phyloP scores from a whole-genome alignment of 2,888 invertebrate species.

The Quadroppia sp. region DNA sequence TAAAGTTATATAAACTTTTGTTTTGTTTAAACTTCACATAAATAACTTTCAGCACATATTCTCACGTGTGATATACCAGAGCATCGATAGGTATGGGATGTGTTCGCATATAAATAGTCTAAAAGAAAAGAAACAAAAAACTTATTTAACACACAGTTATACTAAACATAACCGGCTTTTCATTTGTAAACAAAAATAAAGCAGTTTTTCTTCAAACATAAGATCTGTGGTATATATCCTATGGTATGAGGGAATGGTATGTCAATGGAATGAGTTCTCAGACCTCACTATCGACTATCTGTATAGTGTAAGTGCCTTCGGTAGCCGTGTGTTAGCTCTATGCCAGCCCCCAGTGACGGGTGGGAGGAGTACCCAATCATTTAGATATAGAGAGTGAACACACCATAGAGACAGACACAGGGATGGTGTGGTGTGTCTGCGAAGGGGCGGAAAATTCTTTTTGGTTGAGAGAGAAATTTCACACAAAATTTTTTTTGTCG shows the following conservation, averaged over 20 bases:
- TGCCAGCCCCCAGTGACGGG: conserved; percentile 28
- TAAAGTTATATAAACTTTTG: conserved; percentile 15
- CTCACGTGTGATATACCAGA: not conserved
- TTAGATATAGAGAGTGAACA: not conserved
- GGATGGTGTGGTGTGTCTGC: not conserved
- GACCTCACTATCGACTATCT: not conserved
- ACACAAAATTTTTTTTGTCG: not conserved
- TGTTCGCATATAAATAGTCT: not conserved
- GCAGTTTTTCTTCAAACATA: not conserved
- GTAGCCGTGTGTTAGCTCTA: conserved; percentile 26
- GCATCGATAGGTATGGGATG: not conserved
- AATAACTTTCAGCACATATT: conserved; percentile 5
- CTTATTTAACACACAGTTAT: not conserved
- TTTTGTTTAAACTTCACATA: not conserved
- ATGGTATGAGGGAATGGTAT: not conserved
- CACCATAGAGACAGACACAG: too few relatives aligned
- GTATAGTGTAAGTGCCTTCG: not conserved
- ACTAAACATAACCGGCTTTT: conserved; percentile 14
- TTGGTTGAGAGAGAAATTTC: not conserved
- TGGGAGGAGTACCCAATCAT: conserved; percentile 26
- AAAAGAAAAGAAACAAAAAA: not conserved
- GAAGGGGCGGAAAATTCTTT: not conserved
- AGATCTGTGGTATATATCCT: not conserved
- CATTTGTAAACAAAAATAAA: conserved; percentile 5
- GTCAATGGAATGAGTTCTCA: not conserved